Base-by-base conservation (phyloP, 2,797 vertebrate species). In the Arctocebus calabarensis region DNA sequence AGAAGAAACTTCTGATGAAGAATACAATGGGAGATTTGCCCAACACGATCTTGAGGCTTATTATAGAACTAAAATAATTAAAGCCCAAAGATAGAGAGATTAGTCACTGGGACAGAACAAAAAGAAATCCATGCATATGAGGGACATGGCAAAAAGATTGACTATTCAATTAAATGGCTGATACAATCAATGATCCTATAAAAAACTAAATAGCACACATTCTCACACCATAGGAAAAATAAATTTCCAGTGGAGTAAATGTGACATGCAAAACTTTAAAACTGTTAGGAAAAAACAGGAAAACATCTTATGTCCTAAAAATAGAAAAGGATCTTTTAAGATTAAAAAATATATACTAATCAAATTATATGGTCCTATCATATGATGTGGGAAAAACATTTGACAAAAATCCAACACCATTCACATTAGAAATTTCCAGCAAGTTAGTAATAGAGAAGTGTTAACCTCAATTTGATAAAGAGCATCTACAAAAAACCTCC, bases 401-500 rank as follows among this genome's bases (percentile, higher is more conserved):
- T 90, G 52, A 82, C 19, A 96, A 91, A 91, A 87, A 92, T 71
- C n/a, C n/a, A 92, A 52, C n/a, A 48, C 7, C 19, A 90, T 43
- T 83, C 71, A 75, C 43, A 61, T 81, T 66, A 84, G 75, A 71
- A 87, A 89, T 57, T 75, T 68, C 61, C 59, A 96, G 19, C 22
- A 87, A 94, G 13, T n/a, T 84, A 82, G 59, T 27, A 94, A 68
- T 40, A 79, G 12, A 92, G 25, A 84, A 11, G 7, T 83, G 23
- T 48, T 83, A 73, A 34, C 11, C 22, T 78, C 62, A 85, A 45
- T 45, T 66, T 84, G 48, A 93, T 37, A 74, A 91, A 95, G 7
- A 62, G 4, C 14, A 83, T n/a, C 68, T 73, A 86, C 32, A 34
- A 82, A 61, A 78, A 66, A 10, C 5, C 43, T 88, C n/a, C 13